phyloP scores from a whole-genome alignment of 2,113 vertebrate species.

The Ornithorhynchus anatinus region DNA sequence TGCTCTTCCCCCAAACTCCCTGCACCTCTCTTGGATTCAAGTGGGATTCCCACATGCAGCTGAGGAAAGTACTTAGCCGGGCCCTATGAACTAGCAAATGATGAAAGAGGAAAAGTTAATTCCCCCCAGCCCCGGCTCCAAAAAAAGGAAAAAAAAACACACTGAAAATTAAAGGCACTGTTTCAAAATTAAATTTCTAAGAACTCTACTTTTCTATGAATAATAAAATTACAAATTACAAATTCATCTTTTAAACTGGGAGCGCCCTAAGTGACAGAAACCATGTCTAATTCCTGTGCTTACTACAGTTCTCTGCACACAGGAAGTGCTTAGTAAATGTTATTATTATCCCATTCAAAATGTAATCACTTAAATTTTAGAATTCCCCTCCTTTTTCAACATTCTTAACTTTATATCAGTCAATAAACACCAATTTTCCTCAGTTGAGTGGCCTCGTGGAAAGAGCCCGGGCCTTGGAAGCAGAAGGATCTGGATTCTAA shows the following conservation, averaged over 20 bases:
- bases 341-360: background rate
- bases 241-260: too few species aligned
- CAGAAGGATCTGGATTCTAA: too few species aligned
- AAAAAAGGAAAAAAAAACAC: background rate
- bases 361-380: background rate
- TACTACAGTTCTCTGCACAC: too few species aligned
- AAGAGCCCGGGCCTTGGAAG: too few species aligned
- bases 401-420: background rate
- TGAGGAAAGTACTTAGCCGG: background rate
- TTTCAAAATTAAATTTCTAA: constrained; percentile 5
- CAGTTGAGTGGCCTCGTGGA: too few species aligned
- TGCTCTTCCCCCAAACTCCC: too few species aligned
- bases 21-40: background rate
- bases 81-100: background rate
- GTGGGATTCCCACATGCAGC: background rate
- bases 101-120: background rate
- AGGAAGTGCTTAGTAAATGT: too few species aligned
- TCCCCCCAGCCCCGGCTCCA: too few species aligned
- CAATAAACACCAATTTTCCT: background rate
- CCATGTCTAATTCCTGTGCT: too few species aligned
- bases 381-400: background rate
- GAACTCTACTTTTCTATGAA: background rate
- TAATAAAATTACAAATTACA: background rate
- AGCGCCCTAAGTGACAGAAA: too few species aligned
- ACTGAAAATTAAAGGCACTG: background rate